Base-by-base conservation (phyloP, 2,888 invertebrate genomes). In the Tryphoninae sp. region DNA sequence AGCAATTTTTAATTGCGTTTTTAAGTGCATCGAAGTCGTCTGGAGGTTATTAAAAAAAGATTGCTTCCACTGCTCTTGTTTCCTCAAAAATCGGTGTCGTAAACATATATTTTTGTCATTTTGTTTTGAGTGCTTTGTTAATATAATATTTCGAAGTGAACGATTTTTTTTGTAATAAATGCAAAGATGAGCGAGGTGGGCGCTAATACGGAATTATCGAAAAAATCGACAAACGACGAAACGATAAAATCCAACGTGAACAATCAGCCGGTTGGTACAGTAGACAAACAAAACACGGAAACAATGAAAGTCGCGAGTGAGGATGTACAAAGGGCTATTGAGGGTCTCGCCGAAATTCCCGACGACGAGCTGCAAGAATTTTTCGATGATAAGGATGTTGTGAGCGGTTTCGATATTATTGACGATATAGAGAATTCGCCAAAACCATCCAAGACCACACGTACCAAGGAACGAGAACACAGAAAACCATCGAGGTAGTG, bases 311-410 rank as follows among this genome's bases (percentile, higher is more conserved):
- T 78, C 51, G 86, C 87, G 3, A 87, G 86, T 26, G 88, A 88
- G 9, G 89, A 88, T 65, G 88, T 90, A 9, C 90, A 89, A 58
- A 87, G 90, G 26, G 89, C 89, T 0, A 90, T 89, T 16, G 89
- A 89, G 26, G 89, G 90, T 3, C 80, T 89, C 0, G 90, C 89
- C 22, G 89, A 89, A 0, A 90, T 90, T 71, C 88, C 89, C 0
- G 91, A 91, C 62, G 90, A 90, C 78, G 89, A 91, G 42, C 85
- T 91, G 9, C 90, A 90, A 77, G 90, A 89, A 75, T 89, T 90
- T 51, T 83, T 91, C 7, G 88, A 90, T 11, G 91, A 91, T 65
- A 90, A 91, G 80, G 91, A 90, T 33, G 90, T 90, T 49, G 89
- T 91, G 85, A 83, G 89, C 68, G 90, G 89, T 42, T 84, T 92